Percentiles rank a stretch among this genome's conserved stretches.
phyloP scores from a whole-genome alignment of 1,140 invertebrate genomes.

The Drosophila rufa region DNA sequence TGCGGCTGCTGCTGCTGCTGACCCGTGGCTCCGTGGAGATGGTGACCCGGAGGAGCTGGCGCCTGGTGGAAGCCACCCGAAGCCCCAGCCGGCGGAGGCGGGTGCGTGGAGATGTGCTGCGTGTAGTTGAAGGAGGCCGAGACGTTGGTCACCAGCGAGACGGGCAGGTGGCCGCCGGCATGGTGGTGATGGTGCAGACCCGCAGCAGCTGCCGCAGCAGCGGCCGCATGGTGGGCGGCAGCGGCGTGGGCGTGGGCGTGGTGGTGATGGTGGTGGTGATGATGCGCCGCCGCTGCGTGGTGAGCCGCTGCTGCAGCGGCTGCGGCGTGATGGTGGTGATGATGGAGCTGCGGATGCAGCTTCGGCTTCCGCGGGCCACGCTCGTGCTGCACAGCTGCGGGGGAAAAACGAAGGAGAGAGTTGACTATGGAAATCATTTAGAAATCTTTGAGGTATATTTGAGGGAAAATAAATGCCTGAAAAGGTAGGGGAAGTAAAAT shows the following conservation, averaged over 20 bases:
- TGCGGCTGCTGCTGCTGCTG: conserved; percentile 28
- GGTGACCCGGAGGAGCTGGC: conserved; percentile 3
- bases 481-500: not conserved
- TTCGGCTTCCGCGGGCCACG: conserved; percentile 97
- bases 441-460: not conserved
- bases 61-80: conserved; percentile 59
- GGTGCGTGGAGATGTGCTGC: conserved; percentile 83
- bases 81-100: conserved; percentile 37
- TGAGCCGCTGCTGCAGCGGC: conserved; percentile 70
- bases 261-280: conserved; percentile 73
- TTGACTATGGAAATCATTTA: conserved; percentile 18
- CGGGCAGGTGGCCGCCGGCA: conserved; percentile 63
- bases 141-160: conserved; percentile 81
- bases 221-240: conserved; percentile 71
- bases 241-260: conserved; percentile 73
- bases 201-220: conserved; percentile 63
- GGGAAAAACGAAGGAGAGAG: not conserved
- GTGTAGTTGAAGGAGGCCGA: conserved; percentile 84
- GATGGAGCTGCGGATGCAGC: conserved; percentile 85
- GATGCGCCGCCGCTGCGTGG: conserved; percentile 68
- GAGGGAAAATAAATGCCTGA: not conserved
- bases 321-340: conserved; percentile 72
- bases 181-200: conserved; percentile 75
- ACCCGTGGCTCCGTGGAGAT: conserved; percentile 6
- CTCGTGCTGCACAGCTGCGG: conserved; percentile 97